Evolutionary conservation across 2,888 invertebrate species (phyloP).

Genomic region (Dorcus hopei): DNA sequence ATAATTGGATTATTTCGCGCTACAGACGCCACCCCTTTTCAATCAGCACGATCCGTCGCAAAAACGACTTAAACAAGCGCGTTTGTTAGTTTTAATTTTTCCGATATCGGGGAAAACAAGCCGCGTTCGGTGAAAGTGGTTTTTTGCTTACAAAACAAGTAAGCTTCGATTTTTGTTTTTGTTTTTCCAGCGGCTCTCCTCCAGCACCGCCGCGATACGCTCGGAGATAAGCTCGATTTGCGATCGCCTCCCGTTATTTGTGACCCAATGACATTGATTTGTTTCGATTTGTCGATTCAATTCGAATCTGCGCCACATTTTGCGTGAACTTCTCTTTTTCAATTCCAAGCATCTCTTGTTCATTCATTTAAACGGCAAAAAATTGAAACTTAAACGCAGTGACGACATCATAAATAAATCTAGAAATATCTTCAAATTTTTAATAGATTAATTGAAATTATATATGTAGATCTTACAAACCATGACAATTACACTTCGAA

Average conservation of each 20-base stretch:
- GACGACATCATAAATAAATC: too few relatives aligned
- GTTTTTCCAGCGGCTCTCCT: slow-evolving; percentile 23
- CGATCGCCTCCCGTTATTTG: slow-evolving; percentile 36
- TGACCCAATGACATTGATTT: slow-evolving; percentile 38
- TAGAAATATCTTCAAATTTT: too few relatives aligned
- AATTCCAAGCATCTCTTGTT: too few relatives aligned
- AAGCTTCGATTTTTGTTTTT: slow-evolving; percentile 19
- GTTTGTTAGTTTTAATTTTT: slow-evolving; percentile 36
- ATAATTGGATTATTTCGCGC: slow-evolving; percentile 42
- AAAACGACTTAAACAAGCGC: slow-evolving; percentile 39
- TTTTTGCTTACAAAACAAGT: slow-evolving; percentile 25
- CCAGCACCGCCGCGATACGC: slow-evolving; percentile 21
- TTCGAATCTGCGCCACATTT: background rate
- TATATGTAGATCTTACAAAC: too few relatives aligned
- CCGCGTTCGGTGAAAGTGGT: slow-evolving; percentile 30
- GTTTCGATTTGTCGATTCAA: slow-evolving; percentile 24
- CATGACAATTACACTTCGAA: too few relatives aligned
- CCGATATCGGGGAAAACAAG: slow-evolving; percentile 28
- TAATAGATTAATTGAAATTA: too few relatives aligned
- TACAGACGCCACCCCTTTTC: slow-evolving; percentile 34
- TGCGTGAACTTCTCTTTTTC: too few relatives aligned
- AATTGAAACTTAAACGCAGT: too few relatives aligned
- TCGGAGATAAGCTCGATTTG: slow-evolving; percentile 32
- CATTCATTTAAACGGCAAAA: too few relatives aligned
- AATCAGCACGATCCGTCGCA: slow-evolving; percentile 37